Evolutionary conservation across 2,113 vertebrate species (phyloP).

Genomic region (Miniopterus natalensis): DNA sequence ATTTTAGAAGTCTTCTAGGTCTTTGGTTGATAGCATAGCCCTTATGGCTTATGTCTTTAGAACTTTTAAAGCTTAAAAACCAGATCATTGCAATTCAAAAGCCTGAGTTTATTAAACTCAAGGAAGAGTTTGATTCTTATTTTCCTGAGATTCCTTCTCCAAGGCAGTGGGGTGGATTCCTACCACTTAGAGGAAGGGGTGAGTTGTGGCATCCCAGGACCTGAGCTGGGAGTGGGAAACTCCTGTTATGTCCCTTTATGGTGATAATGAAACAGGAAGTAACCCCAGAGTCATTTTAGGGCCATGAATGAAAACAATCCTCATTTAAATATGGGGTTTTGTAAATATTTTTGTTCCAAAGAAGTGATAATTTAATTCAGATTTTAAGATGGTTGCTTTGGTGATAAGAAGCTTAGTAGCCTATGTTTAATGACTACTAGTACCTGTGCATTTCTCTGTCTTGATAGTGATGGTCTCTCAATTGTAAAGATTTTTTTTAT

Average conservation of each 20-base stretch:
- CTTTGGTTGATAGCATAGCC: neutral
- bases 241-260: neutral
- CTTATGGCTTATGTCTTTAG: neutral
- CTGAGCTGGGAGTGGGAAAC: neutral
- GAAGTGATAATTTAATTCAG: neutral
- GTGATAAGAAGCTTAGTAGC: neutral
- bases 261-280: neutral
- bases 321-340: neutral
- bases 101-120: neutral
- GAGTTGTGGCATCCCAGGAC: neutral
- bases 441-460: neutral
- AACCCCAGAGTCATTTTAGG: neutral
- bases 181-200: neutral
- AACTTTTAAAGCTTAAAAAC: neutral
- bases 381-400: conserved; percentile 5
- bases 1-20: neutral
- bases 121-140: neutral
- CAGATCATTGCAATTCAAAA: neutral
- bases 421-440: neutral
- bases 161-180: neutral
- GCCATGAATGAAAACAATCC: neutral
- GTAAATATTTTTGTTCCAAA: neutral
- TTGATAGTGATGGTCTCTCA: neutral
- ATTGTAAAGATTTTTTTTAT: neutral
- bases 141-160: conserved; percentile 10